Evolutionary conservation across 64 coral and sea anemone genomes (phyloP).

Genomic region (Acropora yongei): DNA sequence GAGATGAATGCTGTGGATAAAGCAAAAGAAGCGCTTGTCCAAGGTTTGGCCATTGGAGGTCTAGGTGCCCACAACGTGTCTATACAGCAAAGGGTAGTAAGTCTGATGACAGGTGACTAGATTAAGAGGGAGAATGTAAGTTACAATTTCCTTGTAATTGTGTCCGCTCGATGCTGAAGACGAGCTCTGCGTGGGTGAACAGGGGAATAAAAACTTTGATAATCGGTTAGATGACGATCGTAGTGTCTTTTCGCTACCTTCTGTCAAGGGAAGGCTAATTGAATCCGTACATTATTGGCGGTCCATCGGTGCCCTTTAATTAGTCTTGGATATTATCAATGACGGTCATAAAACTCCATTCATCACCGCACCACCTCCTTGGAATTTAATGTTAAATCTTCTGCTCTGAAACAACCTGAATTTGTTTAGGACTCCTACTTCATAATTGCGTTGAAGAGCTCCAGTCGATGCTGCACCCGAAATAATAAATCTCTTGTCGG

Average conservation of each 20-base stretch:
- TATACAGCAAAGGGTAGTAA: no score
- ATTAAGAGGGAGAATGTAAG: no score
- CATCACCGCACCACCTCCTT: background rate
- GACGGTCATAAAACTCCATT: slow-evolving; percentile 61
- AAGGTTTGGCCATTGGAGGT: no score
- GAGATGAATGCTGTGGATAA: no score
- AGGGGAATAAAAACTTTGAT: no score
- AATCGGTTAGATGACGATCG: no score
- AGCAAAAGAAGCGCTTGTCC: no score
- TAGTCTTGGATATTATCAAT: background rate
- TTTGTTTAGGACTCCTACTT: slow-evolving; percentile 26
- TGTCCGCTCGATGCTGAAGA: no score
- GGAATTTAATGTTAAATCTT: slow-evolving; percentile 26
- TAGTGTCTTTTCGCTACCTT: background rate
- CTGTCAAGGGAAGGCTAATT: slow-evolving; percentile 38
- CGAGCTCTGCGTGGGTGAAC: no score
- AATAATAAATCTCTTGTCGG: slow-evolving; percentile 57
- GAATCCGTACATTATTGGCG: slow-evolving; percentile 32
- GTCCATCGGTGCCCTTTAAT: background rate
- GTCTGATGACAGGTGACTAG: no score
- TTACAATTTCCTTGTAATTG: no score
- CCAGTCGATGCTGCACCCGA: background rate
- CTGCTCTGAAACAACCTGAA: background rate
- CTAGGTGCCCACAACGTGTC: no score
- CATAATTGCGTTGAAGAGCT: slow-evolving; percentile 25